Evolutionary conservation across 2,797 vertebrate genomes (phyloP).

Genomic region (Falco cherrug): DNA sequence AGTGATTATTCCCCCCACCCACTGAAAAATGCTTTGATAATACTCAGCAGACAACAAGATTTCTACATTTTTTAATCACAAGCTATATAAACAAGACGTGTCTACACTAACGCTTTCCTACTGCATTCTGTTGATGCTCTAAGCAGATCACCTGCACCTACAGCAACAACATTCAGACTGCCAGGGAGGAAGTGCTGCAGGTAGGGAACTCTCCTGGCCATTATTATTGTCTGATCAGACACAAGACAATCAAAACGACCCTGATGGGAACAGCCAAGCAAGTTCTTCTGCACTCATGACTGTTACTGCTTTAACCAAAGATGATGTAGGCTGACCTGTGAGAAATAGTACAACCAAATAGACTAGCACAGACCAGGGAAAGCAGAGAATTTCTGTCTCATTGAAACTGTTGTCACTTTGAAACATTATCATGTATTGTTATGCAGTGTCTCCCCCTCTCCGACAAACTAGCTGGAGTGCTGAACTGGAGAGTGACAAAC

Average conservation of each 20-base stretch:
- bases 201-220: background rate
- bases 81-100: background rate
- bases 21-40: background rate
- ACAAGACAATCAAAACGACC: background rate
- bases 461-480: background rate
- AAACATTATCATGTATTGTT: background rate
- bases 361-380: background rate
- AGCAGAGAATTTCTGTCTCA: background rate
- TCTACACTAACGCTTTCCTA: background rate
- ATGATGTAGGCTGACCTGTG: background rate
- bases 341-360: background rate
- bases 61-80: background rate
- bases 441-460: background rate
- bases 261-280: background rate
- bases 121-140: background rate
- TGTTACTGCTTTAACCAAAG: background rate
- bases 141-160: background rate
- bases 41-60: background rate
- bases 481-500: background rate
- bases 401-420: background rate
- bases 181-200: background rate
- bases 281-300: background rate
- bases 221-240: background rate
- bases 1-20: conserved; percentile 61
- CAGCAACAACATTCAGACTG: background rate